A percentile compares a stretch with the other conserved stretches of the same genome.
These are phyloP conservation scores for Dynastes grantii DNA, from an alignment of 2,888 invertebrate species.

Conservation along the genomic window DNA sequence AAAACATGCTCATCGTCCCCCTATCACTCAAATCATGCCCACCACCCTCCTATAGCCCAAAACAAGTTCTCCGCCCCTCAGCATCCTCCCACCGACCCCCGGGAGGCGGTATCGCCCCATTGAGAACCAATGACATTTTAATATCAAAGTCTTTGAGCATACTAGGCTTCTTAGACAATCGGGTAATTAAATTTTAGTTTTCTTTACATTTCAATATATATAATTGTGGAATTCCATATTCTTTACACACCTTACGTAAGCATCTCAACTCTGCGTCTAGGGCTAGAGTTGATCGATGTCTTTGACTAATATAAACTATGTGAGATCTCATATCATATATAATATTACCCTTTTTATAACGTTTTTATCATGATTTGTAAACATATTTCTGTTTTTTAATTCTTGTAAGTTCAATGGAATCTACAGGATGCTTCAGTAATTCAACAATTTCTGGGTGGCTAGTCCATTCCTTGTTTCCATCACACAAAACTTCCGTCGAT, in stretches of 20 bases:
- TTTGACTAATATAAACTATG: background rate
- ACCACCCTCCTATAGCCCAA: too few species aligned
- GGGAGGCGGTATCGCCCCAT: too few species aligned
- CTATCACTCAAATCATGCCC: too few species aligned
- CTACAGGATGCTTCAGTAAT: background rate
- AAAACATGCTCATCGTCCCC: too few species aligned
- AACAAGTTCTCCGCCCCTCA: too few species aligned
- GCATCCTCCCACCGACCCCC: too few species aligned
- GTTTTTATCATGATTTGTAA: background rate
- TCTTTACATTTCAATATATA: background rate
- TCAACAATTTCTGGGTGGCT: background rate
- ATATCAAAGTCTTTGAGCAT: background rate
- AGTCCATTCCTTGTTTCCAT: background rate
- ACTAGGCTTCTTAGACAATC: background rate
- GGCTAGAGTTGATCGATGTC: background rate
- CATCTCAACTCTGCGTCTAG: too few species aligned
- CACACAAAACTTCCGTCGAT: background rate
- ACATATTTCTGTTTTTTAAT: slow-evolving; percentile 2
- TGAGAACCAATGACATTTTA: too few species aligned
- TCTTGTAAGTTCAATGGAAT: background rate
- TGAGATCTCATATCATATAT: background rate
- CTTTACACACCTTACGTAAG: too few species aligned
- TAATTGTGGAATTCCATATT: too few species aligned
- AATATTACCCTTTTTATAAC: background rate
- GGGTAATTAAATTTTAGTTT: background rate